phyloP scores from a whole-genome alignment of 2,888 invertebrate species.

The Tenthredo mesomela region DNA sequence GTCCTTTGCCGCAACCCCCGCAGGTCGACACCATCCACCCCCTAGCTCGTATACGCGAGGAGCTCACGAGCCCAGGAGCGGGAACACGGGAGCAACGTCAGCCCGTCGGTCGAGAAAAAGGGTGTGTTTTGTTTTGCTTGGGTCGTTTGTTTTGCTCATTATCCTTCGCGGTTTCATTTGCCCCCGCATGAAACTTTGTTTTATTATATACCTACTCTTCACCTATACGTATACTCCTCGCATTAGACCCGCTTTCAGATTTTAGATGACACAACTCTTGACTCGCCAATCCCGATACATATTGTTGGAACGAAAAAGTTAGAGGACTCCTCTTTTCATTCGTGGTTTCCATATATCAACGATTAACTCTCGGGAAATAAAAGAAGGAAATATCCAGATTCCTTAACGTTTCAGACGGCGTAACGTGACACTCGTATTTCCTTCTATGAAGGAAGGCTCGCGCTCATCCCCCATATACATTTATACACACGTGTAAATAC shows the following conservation, averaged over 20 bases:
- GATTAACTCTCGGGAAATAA: background rate
- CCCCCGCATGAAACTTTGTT: slow-evolving; percentile 25
- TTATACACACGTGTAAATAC: background rate
- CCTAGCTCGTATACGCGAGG: background rate
- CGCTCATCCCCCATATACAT: background rate
- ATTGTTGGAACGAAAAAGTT: background rate
- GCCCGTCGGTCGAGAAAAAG: slow-evolving; percentile 35
- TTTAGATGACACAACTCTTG: background rate
- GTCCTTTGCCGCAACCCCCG: slow-evolving; percentile 41
- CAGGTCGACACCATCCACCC: slow-evolving; percentile 36
- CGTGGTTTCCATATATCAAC: background rate
- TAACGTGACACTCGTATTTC: slow-evolving; percentile 11
- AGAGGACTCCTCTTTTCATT: background rate
- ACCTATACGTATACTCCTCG: slow-evolving; percentile 1
- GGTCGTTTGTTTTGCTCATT: slow-evolving; percentile 66
- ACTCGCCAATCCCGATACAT: background rate
- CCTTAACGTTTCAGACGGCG: background rate
- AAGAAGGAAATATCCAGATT: slow-evolving; percentile 12
- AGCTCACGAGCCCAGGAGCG: slow-evolving; percentile 33
- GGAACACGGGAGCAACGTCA: slow-evolving; percentile 56
- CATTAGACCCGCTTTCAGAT: slow-evolving; percentile 11
- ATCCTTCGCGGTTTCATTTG: slow-evolving; percentile 56
- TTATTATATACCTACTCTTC: slow-evolving; percentile 11
- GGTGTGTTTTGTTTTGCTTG: slow-evolving; percentile 54
- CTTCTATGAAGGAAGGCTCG: background rate